Conservation (phyloP, 2,113 vertebrate genomes). For the Oplegnathus fasciatus region DNA sequence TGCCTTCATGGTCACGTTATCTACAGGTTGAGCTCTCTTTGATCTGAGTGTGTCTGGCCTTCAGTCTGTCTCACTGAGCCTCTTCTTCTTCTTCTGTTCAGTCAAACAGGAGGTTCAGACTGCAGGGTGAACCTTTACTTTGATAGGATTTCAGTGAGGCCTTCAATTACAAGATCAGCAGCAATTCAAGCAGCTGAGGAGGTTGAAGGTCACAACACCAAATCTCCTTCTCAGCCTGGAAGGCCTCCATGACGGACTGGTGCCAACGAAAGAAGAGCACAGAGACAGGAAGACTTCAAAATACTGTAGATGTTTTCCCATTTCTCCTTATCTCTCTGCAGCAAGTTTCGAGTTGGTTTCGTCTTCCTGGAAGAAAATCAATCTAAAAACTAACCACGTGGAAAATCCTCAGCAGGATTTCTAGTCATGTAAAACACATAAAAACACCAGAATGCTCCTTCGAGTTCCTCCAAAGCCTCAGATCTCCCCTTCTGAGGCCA, state of each 20-base stretch:
- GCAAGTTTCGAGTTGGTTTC: neutral
- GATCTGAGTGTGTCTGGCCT: neutral
- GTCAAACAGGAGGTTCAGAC: too few species aligned
- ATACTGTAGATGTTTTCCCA: neutral
- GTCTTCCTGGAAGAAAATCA: neutral
- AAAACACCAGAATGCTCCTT: neutral
- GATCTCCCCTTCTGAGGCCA: neutral
- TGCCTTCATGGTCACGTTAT: constrained; percentile 15
- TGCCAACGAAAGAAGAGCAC: neutral
- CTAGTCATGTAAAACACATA: neutral
- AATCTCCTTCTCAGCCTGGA: neutral
- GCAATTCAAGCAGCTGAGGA: neutral
- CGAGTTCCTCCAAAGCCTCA: neutral
- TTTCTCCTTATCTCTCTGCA: neutral
- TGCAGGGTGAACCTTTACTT: constrained; percentile 2
- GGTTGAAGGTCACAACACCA: neutral
- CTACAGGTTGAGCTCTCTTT: constrained; percentile 5
- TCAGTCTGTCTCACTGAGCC: neutral
- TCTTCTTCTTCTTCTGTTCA: neutral
- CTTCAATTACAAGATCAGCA: neutral
- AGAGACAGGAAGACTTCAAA: constrained; percentile 5
- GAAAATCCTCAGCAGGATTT: neutral
- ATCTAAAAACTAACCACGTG: neutral
- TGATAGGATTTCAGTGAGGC: neutral
- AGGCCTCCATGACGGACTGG: neutral